Evolutionary conservation across 2,113 vertebrate species (phyloP), one percentile per base, ranked within the genome.

Genomic region (Gopherus evgoodei): DNA sequence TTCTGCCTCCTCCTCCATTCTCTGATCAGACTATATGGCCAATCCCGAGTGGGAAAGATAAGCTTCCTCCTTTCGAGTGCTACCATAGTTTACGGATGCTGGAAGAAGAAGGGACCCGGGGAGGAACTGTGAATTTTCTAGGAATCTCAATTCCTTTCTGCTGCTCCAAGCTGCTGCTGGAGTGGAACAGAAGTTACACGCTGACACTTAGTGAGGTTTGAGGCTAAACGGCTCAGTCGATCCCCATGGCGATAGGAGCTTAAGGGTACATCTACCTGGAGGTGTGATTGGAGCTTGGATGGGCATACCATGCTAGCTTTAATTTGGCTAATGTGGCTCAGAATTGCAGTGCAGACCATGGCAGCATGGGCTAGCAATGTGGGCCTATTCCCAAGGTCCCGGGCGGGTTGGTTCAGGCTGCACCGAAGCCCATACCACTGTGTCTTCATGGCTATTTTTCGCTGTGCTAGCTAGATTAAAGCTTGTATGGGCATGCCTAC

Each of bases 161-260:
- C 62, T 35, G 62, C 78, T 72, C 4, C 0, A 57, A 14, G 0
- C 0, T 49, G 88, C 47, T 49, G 0, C 0, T 53, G 1, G 4
- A 5, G 24, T 35, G 62, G 47, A 65, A 65, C 29, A 35, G 59
- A 65, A 65, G 7, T 65, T 35, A 65, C 59, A 65, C 59, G 35
- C 31, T 65, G 31, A 65, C 21, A 17, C 80, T 4, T 83, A 4
- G 57, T 50, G 5, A 0, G 1, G 62, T 11, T 69, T 0, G 3
- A 47, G 21, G 35, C 22, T 76, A 3, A 85, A 65, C 10, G 80
- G 69, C 42, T n/a, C 10, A 0, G 0, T 5, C 29, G 2, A 2
- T 11, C 13, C 57, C 38, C 0, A 3, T 8, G 14, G 4, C 0
- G 2, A 8, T 0, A 5, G 49, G 10, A 56, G 25, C 19, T 91